These are phyloP conservation scores for Parascotia fuliginaria DNA, from an alignment of 2,888 invertebrate species.

Conservation along the genomic window DNA sequence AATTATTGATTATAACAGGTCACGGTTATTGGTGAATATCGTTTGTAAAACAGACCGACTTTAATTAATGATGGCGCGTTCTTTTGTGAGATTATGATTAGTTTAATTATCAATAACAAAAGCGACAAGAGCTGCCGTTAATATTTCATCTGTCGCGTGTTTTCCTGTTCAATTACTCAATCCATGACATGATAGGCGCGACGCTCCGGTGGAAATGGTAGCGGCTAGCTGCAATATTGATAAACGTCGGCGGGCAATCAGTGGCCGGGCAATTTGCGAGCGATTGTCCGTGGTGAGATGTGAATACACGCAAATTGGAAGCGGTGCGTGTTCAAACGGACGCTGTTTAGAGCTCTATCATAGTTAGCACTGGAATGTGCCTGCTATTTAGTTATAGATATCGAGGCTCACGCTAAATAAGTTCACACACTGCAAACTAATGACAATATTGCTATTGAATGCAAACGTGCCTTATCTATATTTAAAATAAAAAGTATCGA, in stretches of 20 bases:
- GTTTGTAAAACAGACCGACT: constrained; percentile 65
- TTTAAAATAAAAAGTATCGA: constrained; percentile 3
- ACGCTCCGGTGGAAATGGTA: constrained; percentile 49
- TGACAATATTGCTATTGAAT: not conserved
- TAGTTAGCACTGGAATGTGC: constrained; percentile 34
- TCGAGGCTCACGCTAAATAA: constrained; percentile 20
- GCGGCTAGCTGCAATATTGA: constrained; percentile 71
- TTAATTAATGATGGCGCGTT: constrained; percentile 68
- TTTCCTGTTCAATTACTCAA: constrained; percentile 45
- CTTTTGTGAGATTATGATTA: constrained; percentile 58
- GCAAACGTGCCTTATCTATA: not conserved
- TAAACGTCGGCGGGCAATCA: constrained; percentile 81
- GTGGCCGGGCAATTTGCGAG: constrained; percentile 76
- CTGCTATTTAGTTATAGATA: constrained; percentile 31
- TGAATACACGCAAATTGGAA: constrained; percentile 74
- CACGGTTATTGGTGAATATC: constrained; percentile 70
- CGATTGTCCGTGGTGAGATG: constrained; percentile 80
- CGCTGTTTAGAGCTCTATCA: constrained; percentile 58
- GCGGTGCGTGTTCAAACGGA: constrained; percentile 65
- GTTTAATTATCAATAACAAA: constrained; percentile 66
- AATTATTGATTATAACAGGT: constrained; percentile 82
- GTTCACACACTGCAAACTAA: constrained; percentile 12
- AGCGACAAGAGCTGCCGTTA: constrained; percentile 53
- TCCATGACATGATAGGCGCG: constrained; percentile 50
- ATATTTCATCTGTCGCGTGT: constrained; percentile 59